Conservation (phyloP, 2,113 vertebrate species). For the Promerops cafer region DNA sequence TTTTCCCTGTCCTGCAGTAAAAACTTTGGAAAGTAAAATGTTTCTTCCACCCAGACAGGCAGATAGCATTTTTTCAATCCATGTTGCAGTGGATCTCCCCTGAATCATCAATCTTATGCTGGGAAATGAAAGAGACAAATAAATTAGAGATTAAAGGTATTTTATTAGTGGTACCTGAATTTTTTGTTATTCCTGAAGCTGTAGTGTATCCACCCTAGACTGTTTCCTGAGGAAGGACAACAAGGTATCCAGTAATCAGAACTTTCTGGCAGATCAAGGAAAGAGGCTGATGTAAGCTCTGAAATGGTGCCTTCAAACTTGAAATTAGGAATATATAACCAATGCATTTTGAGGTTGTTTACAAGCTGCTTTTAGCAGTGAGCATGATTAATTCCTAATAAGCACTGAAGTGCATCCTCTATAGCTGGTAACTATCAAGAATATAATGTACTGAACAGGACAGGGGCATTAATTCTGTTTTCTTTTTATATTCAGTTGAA, state of each 20-base stretch:
- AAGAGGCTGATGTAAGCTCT: background rate
- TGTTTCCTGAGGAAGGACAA: background rate
- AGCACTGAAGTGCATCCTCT: background rate
- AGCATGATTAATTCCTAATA: background rate
- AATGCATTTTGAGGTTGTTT: background rate
- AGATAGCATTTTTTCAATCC: background rate
- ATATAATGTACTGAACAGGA: background rate
- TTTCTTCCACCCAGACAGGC: background rate
- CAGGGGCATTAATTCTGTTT: background rate
- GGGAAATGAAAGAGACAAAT: background rate
- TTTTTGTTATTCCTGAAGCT: background rate
- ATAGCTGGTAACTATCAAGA: background rate
- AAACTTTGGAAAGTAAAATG: background rate
- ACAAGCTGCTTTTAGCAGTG: background rate
- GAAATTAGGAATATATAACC: background rate
- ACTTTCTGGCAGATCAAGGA: background rate
- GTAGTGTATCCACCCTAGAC: background rate
- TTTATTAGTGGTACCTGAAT: background rate
- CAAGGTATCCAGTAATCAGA: background rate
- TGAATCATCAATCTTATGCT: background rate
- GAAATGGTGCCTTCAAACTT: background rate
- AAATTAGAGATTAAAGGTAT: background rate
- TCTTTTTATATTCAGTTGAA: background rate
- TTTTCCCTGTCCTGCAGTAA: background rate
- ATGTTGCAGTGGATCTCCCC: background rate